Evolutionary conservation across 2,888 invertebrate species (phyloP).

Genomic region (Euphydryas editha): DNA sequence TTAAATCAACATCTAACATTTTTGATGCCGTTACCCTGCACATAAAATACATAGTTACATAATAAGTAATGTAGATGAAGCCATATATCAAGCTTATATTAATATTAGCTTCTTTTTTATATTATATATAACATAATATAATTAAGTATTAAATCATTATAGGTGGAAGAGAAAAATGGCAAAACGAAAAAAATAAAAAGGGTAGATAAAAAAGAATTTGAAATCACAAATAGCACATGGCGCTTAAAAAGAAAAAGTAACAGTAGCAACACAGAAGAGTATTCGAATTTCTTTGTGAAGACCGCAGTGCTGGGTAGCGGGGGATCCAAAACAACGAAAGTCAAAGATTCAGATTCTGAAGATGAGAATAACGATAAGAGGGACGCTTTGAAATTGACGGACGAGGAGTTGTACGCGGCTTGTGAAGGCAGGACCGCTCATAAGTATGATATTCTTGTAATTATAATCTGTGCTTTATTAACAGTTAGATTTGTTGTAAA

Average conservation of each 20-base stretch:
- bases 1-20: too few relatives aligned
- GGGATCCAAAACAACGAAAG: slow-evolving; percentile 57
- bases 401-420: slow-evolving; percentile 90
- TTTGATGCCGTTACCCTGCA: too few relatives aligned
- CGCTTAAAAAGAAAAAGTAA: slow-evolving; percentile 60
- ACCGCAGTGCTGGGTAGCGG: slow-evolving; percentile 66
- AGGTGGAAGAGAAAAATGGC: slow-evolving; percentile 72
- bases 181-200: slow-evolving; percentile 72
- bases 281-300: slow-evolving; percentile 68
- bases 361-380: slow-evolving; percentile 49
- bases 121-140: too few relatives aligned
- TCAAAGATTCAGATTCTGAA: slow-evolving; percentile 53
- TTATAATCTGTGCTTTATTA: too few relatives aligned
- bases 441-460: slow-evolving; percentile 81
- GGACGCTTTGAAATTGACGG: slow-evolving; percentile 81
- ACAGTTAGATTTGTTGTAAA: too few relatives aligned
- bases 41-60: too few relatives aligned
- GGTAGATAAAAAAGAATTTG: slow-evolving; percentile 59
- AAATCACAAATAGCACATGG: slow-evolving; percentile 73
- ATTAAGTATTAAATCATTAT: slow-evolving; percentile 28
- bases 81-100: too few relatives aligned
- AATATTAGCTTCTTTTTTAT: too few relatives aligned
- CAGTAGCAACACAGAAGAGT: slow-evolving; percentile 55
- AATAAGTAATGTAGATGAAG: too few relatives aligned
- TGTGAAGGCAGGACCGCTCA: slow-evolving; percentile 93